phyloP scores from a whole-genome alignment of 1,140 invertebrate genomes.

The Cephus cinctus region DNA sequence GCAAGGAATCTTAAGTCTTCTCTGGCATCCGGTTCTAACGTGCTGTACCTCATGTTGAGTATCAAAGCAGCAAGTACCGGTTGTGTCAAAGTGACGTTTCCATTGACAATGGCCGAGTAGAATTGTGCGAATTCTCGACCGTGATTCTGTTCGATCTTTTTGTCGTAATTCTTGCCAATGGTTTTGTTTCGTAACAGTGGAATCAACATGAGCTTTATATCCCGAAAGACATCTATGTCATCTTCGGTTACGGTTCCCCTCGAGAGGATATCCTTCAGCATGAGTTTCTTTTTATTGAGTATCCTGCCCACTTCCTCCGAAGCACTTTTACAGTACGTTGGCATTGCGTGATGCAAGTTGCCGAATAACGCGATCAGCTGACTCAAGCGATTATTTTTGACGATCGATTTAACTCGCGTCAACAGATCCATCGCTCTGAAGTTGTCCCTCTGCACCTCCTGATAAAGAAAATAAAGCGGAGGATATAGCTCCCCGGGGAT shows the following conservation, averaged over 20 bases:
- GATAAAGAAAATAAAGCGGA: conserved; percentile 29
- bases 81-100: conserved; percentile 17
- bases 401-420: conserved; percentile 15
- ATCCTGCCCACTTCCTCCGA: conserved; percentile 6
- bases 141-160: background rate
- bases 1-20: conserved; percentile 18
- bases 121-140: conserved; percentile 19
- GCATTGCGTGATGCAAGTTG: conserved; percentile 6
- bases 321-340: conserved; percentile 12
- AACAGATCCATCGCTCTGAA: conserved; percentile 32
- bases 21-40: conserved; percentile 9
- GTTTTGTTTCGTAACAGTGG: conserved; percentile 8
- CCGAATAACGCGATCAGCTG: conserved; percentile 14
- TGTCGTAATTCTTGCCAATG: conserved; percentile 2
- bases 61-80: conserved; percentile 17
- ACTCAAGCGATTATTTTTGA: background rate
- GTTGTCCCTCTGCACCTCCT: conserved; percentile 29
- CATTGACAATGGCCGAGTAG: conserved; percentile 10
- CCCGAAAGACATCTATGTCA: conserved; percentile 14
- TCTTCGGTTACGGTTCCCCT: background rate
- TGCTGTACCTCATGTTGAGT: conserved; percentile 16
- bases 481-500: conserved; percentile 25
- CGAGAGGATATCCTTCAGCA: background rate
- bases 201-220: conserved; percentile 13
- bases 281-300: conserved; percentile 4